Percentiles rank a stretch among this genome's conserved stretches.
Evolutionary conservation across 2,113 vertebrate genomes (phyloP).

Genomic region (Leiothrix lutea): DNA sequence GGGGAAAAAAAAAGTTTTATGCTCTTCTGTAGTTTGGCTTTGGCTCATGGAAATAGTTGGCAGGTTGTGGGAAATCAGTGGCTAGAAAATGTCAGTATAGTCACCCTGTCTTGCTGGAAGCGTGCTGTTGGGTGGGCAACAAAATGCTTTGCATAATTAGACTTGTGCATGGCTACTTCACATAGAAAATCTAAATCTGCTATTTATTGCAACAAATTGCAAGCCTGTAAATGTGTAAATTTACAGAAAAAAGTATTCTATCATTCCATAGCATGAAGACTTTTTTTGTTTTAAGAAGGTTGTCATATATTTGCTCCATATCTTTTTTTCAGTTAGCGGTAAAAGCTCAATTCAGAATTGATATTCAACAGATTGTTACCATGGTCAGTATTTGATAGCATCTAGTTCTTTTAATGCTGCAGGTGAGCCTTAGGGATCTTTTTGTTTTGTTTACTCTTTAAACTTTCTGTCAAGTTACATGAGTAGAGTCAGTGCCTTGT

Average conservation of each 20-base stretch:
- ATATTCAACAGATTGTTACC: background rate
- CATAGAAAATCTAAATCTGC: background rate
- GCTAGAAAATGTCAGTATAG: background rate
- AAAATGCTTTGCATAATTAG: background rate
- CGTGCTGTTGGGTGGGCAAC: background rate
- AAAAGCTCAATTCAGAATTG: background rate
- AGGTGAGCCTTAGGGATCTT: background rate
- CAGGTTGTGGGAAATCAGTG: background rate
- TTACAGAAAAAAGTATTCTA: background rate
- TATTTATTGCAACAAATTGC: background rate
- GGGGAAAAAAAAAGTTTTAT: rapidly evolving
- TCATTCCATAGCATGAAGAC: background rate
- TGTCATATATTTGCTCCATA: background rate
- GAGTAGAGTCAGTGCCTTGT: background rate
- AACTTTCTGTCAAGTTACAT: background rate
- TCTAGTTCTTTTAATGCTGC: background rate
- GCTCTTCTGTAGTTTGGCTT: background rate
- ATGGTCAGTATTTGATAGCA: background rate
- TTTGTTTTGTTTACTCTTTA: background rate
- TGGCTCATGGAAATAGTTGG: background rate
- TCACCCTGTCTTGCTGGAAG: background rate
- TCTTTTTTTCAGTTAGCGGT: background rate
- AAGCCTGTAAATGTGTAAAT: background rate
- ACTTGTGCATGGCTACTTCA: background rate
- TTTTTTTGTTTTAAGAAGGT: background rate